A percentile compares a stretch with the other conserved stretches of the same genome.
These are phyloP conservation scores for Achlya flavicornis DNA, from an alignment of 2,888 invertebrate genomes.

Conservation along the genomic window DNA sequence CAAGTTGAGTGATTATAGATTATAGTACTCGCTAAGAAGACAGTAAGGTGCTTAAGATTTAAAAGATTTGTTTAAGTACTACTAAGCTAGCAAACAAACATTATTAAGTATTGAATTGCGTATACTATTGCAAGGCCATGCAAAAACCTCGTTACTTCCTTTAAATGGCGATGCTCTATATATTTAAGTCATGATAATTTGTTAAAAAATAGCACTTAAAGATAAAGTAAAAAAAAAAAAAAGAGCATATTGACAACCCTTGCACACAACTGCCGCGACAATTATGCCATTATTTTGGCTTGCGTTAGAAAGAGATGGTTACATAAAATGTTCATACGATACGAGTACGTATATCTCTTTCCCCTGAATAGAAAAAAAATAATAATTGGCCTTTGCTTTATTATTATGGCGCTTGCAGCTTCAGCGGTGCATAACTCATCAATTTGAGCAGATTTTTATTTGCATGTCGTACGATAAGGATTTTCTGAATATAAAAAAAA, in stretches of 20 bases:
- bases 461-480: neutral
- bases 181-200: too few relatives aligned
- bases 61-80: too few relatives aligned
- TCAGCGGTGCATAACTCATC: neutral
- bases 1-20: too few relatives aligned
- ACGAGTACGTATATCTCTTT: neutral
- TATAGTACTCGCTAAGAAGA: too few relatives aligned
- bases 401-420: neutral
- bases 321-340: neutral
- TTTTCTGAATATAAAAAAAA: neutral
- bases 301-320: neutral
- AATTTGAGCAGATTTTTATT: neutral
- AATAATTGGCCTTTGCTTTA: slow-evolving; percentile 9
- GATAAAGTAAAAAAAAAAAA: too few relatives aligned
- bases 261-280: slow-evolving; percentile 5
- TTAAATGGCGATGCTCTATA: too few relatives aligned
- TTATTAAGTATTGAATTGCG: too few relatives aligned
- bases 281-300: slow-evolving; percentile 11
- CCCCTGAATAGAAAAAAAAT: neutral
- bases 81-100: too few relatives aligned
- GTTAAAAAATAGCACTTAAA: too few relatives aligned
- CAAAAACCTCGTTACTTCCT: too few relatives aligned
- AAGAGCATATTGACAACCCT: slow-evolving; percentile 4
- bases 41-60: too few relatives aligned
- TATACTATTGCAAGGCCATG: too few relatives aligned